These are phyloP conservation scores for Polylopha cassiicola DNA, from an alignment of 2,888 invertebrate genomes.

Conservation along the genomic window DNA sequence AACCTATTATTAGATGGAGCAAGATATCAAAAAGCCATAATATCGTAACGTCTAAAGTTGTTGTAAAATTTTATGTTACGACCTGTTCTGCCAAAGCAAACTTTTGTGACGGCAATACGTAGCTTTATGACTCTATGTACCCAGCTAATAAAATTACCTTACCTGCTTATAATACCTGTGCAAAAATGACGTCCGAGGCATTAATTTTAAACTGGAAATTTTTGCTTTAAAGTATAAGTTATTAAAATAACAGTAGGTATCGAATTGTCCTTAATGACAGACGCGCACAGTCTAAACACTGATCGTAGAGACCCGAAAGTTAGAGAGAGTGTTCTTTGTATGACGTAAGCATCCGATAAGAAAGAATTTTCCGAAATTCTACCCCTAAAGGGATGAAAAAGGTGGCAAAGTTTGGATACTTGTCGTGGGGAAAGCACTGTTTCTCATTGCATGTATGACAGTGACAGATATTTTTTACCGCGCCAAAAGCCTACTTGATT, in stretches of 20 bases:
- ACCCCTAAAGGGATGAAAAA: no score
- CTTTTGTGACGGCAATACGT: conserved; percentile 55
- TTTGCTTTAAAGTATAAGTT: no score
- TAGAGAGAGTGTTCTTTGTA: no score
- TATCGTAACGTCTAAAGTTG: conserved; percentile 63
- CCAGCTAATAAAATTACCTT: conserved; percentile 27
- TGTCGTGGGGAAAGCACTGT: no score
- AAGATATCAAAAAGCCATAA: conserved; percentile 70
- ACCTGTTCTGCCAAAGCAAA: conserved; percentile 59
- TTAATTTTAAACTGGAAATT: conserved; percentile 8
- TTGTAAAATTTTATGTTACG: conserved; percentile 72
- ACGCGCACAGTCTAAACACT: no score
- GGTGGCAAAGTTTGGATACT: no score
- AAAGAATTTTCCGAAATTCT: no score
- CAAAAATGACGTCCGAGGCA: conserved; percentile 3
- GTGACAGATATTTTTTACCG: not conserved
- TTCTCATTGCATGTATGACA: not conserved
- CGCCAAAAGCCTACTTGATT: not conserved
- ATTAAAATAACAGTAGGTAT: no score
- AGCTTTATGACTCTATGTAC: conserved; percentile 48
- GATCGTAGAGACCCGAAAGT: no score
- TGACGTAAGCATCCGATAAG: no score
- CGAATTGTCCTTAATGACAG: no score
- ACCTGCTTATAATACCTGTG: conserved; percentile 12
- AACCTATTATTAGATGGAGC: conserved; percentile 62